Evolutionary conservation across 2,888 invertebrate genomes (phyloP), one percentile per base, ranked within the genome.

Genomic region (Oligia latruncula): DNA sequence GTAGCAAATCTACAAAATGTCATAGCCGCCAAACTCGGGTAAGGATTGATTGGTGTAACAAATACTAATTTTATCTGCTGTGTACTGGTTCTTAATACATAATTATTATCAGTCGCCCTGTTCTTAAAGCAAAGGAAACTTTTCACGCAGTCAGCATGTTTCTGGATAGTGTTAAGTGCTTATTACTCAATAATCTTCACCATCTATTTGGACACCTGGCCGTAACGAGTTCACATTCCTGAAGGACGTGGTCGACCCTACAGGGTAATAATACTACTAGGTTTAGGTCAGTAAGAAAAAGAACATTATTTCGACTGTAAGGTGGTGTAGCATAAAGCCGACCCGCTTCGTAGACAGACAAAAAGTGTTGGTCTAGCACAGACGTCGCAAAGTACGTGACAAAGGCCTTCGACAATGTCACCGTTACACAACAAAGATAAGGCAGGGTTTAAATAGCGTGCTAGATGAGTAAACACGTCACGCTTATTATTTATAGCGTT

Each of bases 401-500:
- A 89, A 90, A 90, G 91, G 79, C 91, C 92, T 92, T 90, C 88
- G 83, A 77, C 90, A 85, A 85, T 90, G 92, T 92, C 92, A 92
- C 90, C 88, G 92, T 88, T 91, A 90, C 89, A 90, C 88, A 91
- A 92, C 86, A 90, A 87, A 92, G 92, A 93, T 92, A 93, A 93
- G 89, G 58, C 83, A 87, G 92, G 88, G 87, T 92, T 91, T 91
- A 93, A 93, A 94, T 90, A 93, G 90, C 91, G 91, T 91, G 91
- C 88, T 93, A 92, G 92, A 93, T 92, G 92, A 92, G 92, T 93
- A 91, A 93, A 93, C 94, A 95, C 94, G 95, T 94, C 93, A 94
- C 93, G 92, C 90, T 92, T 94, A 93, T 95, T 96, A 96, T 96
- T 95, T 95, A 95, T 95, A 96, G 93, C 93, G 90, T 91, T 91